A percentile compares a stretch with the other conserved stretches of the same genome.
phyloP scores from a whole-genome alignment of 64 coral and sea anemone genomes.

The Cladopsammia gracilis region DNA sequence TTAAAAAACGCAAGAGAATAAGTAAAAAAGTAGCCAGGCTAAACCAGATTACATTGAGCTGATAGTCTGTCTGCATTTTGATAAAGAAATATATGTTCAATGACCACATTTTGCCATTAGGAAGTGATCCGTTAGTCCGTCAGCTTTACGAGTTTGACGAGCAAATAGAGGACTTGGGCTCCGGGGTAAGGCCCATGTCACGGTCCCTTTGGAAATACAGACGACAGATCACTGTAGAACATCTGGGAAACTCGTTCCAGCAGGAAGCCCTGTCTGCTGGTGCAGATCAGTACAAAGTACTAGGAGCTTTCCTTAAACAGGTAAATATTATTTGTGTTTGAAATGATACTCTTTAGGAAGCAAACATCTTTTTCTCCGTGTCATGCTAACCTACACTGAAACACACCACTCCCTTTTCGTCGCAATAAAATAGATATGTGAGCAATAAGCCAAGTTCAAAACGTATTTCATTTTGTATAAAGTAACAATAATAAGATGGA shows the following conservation, averaged over 20 bases:
- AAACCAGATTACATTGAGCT: too few relatives aligned
- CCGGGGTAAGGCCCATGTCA: not conserved
- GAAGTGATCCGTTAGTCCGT: conserved; percentile 70
- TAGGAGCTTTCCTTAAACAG: conserved; percentile 47
- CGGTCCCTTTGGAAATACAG: conserved; percentile 67
- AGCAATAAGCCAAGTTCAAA: too few relatives aligned
- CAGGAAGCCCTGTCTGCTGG: conserved; percentile 10
- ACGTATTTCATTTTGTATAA: too few relatives aligned
- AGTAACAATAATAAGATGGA: too few relatives aligned
- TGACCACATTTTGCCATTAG: not conserved
- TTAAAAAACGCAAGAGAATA: too few relatives aligned
- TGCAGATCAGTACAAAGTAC: not conserved
- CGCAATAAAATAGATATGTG: too few relatives aligned
- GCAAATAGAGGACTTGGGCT: not conserved
- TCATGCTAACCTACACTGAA: too few relatives aligned
- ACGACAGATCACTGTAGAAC: conserved; percentile 54
- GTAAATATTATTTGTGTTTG: not conserved
- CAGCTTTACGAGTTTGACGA: conserved; percentile 79
- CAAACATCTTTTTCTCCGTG: too few relatives aligned
- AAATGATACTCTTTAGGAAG: not conserved
- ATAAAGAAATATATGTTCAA: too few relatives aligned
- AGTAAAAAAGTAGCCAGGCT: too few relatives aligned
- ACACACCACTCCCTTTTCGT: too few relatives aligned
- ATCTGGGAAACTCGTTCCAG: conserved; percentile 32
- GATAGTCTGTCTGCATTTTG: too few relatives aligned